These are phyloP conservation scores for Drosophila insularis DNA, from an alignment of 1,140 invertebrate species.

Conservation along the genomic window DNA sequence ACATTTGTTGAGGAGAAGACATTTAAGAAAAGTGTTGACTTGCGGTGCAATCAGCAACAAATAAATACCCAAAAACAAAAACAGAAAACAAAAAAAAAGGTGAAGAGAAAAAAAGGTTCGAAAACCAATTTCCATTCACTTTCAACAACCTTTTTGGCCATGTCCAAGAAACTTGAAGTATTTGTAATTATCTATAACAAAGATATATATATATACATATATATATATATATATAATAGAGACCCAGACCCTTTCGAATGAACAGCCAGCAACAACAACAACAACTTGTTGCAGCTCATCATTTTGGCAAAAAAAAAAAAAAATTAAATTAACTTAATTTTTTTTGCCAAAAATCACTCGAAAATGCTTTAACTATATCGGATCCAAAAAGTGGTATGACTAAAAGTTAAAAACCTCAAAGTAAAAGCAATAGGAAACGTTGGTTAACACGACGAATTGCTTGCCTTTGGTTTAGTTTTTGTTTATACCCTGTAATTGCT, in stretches of 20 bases:
- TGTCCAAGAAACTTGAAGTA: slow-evolving; percentile 42
- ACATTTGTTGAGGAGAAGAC: slow-evolving; percentile 34
- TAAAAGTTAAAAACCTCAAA: slow-evolving; percentile 23
- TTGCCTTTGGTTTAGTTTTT: not conserved
- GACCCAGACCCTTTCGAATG: slow-evolving; percentile 57
- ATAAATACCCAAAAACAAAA: slow-evolving; percentile 25
- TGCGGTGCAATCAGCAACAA: slow-evolving; percentile 63
- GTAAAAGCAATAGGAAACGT: slow-evolving; percentile 64
- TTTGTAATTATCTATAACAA: slow-evolving; percentile 62
- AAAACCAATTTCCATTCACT: slow-evolving; percentile 61
- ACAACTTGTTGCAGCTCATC: slow-evolving; percentile 27
- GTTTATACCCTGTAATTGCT: not conserved
- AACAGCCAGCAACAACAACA: slow-evolving; percentile 43
- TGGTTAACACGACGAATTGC: slow-evolving; percentile 17
- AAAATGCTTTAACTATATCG: slow-evolving; percentile 41
- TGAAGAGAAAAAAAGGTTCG: slow-evolving; percentile 31
- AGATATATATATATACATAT: slow-evolving; percentile 21
- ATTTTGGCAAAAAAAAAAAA: slow-evolving; percentile 54
- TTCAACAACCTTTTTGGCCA: slow-evolving; percentile 41
- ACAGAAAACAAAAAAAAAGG: slow-evolving; percentile 41
- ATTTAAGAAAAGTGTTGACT: slow-evolving; percentile 65
- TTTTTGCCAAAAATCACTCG: slow-evolving; percentile 55
- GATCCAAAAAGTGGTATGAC: slow-evolving; percentile 28
- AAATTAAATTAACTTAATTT: slow-evolving; percentile 65
- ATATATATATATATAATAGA: slow-evolving; percentile 10